A percentile compares a stretch with the other conserved stretches of the same genome.
Evolutionary conservation across 2,888 invertebrate species (phyloP).

Genomic region (Venustoraphidia nigricollis): DNA sequence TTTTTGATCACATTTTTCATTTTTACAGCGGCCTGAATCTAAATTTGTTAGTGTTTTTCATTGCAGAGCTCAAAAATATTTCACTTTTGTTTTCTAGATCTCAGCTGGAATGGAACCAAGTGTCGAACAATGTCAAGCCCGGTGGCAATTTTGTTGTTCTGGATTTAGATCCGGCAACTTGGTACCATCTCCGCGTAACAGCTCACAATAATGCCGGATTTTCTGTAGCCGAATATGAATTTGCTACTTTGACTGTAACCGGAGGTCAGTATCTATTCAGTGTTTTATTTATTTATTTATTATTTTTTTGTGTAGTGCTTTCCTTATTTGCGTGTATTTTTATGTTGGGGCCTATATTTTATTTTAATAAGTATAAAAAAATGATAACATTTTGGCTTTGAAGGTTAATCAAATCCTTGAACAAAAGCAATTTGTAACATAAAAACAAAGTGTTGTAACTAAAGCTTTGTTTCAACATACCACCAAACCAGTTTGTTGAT

Average conservation of each 20-base stretch:
- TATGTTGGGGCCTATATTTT: not conserved
- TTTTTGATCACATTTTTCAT: slow-evolving; percentile 3
- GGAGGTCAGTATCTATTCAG: slow-evolving; percentile 56
- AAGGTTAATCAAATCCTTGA: no score
- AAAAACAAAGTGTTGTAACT: no score
- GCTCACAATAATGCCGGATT: slow-evolving; percentile 94
- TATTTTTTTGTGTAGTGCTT: not conserved
- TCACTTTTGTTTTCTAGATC: slow-evolving; percentile 33
- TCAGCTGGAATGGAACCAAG: slow-evolving; percentile 84
- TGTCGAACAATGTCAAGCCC: slow-evolving; percentile 83
- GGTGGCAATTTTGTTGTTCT: slow-evolving; percentile 81
- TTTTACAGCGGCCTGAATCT: no score
- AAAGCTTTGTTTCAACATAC: no score
- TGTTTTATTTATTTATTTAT: slow-evolving; percentile 11
- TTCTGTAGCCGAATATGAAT: slow-evolving; percentile 88
- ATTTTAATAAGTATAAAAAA: no score
- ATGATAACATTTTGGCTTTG: no score
- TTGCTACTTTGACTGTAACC: slow-evolving; percentile 83
- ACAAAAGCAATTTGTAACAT: no score
- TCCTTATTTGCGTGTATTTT: slow-evolving; percentile 3
- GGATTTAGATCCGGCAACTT: slow-evolving; percentile 83
- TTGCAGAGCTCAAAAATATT: no score
- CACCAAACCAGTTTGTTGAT: no score
- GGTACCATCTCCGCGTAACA: slow-evolving; percentile 84
- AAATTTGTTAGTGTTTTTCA: no score